Percentiles rank a stretch among this genome's conserved stretches.
Conservation (phyloP, 2,888 invertebrate genomes). For the Cheilosia vulpina region DNA sequence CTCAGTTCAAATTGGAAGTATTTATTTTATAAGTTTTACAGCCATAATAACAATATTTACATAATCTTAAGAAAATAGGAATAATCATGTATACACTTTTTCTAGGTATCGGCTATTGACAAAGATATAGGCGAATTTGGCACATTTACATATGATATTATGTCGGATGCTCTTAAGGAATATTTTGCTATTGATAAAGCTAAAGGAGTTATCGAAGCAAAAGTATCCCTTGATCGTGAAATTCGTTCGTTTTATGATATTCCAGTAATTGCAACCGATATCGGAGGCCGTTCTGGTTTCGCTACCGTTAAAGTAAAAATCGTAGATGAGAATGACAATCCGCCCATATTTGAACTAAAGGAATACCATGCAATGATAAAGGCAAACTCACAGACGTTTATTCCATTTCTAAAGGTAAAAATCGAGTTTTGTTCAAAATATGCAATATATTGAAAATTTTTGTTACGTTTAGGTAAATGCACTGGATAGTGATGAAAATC, state of each 20-base stretch:
- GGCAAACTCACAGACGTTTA: slow-evolving; percentile 85
- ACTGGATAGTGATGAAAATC: slow-evolving; percentile 90
- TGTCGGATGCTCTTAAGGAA: slow-evolving; percentile 89
- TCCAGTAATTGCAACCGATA: slow-evolving; percentile 92
- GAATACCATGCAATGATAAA: slow-evolving; percentile 91
- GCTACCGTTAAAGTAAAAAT: slow-evolving; percentile 91
- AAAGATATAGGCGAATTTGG: slow-evolving; percentile 92
- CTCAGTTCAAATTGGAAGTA: too few relatives aligned
- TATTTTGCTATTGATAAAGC: slow-evolving; percentile 89
- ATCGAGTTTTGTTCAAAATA: background rate
- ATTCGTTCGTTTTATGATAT: slow-evolving; percentile 88
- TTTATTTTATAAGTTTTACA: too few relatives aligned
- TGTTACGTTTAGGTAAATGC: slow-evolving; percentile 86
- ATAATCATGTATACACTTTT: background rate
- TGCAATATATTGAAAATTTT: background rate
- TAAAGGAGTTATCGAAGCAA: slow-evolving; percentile 89
- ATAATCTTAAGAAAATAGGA: too few relatives aligned
- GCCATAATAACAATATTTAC: too few relatives aligned
- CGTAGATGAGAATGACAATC: slow-evolving; percentile 92
- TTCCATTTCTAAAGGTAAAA: slow-evolving; percentile 86
- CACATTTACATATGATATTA: slow-evolving; percentile 90
- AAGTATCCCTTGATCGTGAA: slow-evolving; percentile 90
- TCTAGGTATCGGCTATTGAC: slow-evolving; percentile 90
- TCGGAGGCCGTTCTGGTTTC: slow-evolving; percentile 90
- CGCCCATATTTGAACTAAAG: slow-evolving; percentile 89